phyloP scores from a whole-genome alignment of 2,113 vertebrate species.

The Gambusia holbrooki region DNA sequence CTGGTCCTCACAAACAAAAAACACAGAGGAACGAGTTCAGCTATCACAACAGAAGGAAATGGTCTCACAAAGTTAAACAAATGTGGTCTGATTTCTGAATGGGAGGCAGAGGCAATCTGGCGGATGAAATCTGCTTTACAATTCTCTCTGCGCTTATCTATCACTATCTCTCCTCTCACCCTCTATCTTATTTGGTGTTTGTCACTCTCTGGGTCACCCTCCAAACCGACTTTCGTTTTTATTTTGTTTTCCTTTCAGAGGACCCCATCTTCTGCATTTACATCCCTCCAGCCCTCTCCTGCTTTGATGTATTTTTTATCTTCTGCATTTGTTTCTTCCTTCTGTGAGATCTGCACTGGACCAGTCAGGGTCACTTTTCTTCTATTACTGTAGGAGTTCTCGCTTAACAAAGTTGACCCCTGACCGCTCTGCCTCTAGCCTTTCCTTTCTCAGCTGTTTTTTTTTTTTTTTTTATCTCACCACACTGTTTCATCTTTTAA shows the following conservation, averaged over 20 bases:
- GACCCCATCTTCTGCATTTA: conserved; percentile 30
- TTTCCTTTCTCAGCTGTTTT: conserved; percentile 5
- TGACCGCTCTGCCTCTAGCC: conserved; percentile 44
- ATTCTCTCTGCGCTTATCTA: conserved; percentile 34
- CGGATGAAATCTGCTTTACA: conserved; percentile 32
- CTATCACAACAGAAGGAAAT: conserved; percentile 30
- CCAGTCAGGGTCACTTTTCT: conserved; percentile 26
- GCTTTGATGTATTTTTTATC: conserved; percentile 30
- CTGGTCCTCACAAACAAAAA: not conserved
- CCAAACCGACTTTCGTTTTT: conserved; percentile 10
- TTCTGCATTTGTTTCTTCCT: conserved; percentile 24
- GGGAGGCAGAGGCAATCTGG: conserved; percentile 31
- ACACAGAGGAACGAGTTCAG: not conserved
- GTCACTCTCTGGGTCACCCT: conserved; percentile 41
- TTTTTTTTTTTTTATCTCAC: conserved; percentile 49
- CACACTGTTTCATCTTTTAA: conserved; percentile 50
- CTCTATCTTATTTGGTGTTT: conserved; percentile 42
- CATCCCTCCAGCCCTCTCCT: conserved; percentile 22
- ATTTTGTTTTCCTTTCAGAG: conserved; percentile 18
- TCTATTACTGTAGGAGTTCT: conserved; percentile 23
- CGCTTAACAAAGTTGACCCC: conserved; percentile 45
- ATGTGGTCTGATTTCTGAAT: conserved; percentile 52
- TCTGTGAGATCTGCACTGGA: conserved; percentile 28
- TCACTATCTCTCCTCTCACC: conserved; percentile 37
- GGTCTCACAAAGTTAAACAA: conserved; percentile 53